Evolutionary conservation across 2,888 invertebrate species (phyloP), one percentile per base, ranked within the genome.

Genomic region (Caenorhabditis doughertyi): DNA sequence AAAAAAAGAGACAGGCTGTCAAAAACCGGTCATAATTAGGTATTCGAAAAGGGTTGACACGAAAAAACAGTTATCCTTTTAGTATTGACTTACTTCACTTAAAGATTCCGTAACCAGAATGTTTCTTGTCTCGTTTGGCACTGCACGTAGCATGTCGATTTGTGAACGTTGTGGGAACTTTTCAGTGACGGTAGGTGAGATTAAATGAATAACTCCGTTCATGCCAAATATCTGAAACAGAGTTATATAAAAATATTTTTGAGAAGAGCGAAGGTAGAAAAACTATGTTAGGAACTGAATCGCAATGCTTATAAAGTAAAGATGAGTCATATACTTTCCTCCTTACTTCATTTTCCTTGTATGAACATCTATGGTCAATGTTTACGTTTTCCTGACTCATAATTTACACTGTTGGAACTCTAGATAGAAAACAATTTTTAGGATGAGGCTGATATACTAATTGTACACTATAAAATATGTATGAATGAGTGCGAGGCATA

Each of bases 41-140:
- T 67, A 51, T 67, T 67, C 67, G 44, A 58, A 35, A 35, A 23
- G 32, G 49, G 44, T 47, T 13, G 29, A 58, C 25, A 39, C 4
- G 7, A 39, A 60, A 67, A 64, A 81, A 67, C 73, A 49, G 56
- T 67, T 53, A 70, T 72, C 65, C 60, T 23, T 16, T 73, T 62
- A 53, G 35, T 4, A 73, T 60, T 49, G 42, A 47, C 77, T 68
- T 68, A 77, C 77, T 51, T 68, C 68, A 53, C 77, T 68, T 62
- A 77, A 68, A 42, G 84, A 81, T 56, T 88, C 88, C 18, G 88
- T 88, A 21, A 88, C 79, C 32, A 88, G 80, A 60, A 88, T 88
- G 67, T 86, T 88, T 35, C 88, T 80, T 13, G 86, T 86, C 25
- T 86, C 79, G 35, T 84, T 64, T 5, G 76, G 49, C 55, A 58